Evolutionary conservation across 1,140 invertebrate genomes (phyloP), one percentile per base, ranked within the genome.

Genomic region (Macrostomum lignano): DNA sequence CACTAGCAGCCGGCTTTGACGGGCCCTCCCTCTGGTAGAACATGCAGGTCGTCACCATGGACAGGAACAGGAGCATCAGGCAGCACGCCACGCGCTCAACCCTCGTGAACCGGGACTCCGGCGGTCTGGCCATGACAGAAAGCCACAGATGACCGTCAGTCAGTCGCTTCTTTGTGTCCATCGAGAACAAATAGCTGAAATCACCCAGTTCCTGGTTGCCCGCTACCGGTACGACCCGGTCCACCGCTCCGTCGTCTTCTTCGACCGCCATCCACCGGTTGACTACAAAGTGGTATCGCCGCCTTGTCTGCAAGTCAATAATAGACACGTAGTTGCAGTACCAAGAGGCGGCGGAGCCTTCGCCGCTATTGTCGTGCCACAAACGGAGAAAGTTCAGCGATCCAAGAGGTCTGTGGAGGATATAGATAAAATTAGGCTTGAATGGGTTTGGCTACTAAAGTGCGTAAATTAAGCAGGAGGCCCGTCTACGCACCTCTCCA

Each of bases 81-180:
- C 63, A 65, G 30, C 60, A 62, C 4, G 61, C 61, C n/a, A 64
- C 51, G 21, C 65, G 40, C 46, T 67, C 59, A 7, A 50, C 42
- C 26, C 60, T 41, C 2, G 61, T 64, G 38, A 66, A 66, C 17
- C 62, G 43, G 25, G 59, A 63, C 24, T 56, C 44, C 3, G 61
- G 55, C 9, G 64, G 63, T 20, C 64, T 42, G 20, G 60, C 48
- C 39, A 67, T 57, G 3, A 66, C 54, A 7, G 62, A 64, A 40
- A 65, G 63, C 65, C 65, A 67, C 6, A 67, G 43, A 44, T 67
- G 65, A 20, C 62, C 62, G 42, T 67, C 64, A 10, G 51, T 48
- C 0, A 67, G 44, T 32, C 61, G 59, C 38, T 60, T 58, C 10
- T 19, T 19, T n/a, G 26, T 19, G 10, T 33, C n/a, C n/a, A 14